Percentiles rank a stretch among this genome's conserved stretches.
Evolutionary conservation across 1,140 invertebrate genomes (phyloP).

Genomic region (Cotesia typhae): DNA sequence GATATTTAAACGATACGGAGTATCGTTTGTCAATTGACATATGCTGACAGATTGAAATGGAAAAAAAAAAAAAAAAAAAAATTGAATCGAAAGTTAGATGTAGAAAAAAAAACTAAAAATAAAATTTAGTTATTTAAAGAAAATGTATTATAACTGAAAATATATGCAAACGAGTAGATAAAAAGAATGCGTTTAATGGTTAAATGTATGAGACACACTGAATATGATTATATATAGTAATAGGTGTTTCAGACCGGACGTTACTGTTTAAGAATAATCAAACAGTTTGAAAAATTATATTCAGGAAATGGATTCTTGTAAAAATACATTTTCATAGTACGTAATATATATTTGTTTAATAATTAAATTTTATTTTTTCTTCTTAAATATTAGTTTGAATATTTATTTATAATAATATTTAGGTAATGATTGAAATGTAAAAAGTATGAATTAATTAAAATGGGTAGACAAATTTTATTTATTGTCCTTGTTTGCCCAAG

Average conservation of each 20-base stretch:
- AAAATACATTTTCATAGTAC: not conserved
- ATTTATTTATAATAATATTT: too few species aligned
- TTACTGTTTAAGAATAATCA: constrained; percentile 51
- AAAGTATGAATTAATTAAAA: too few species aligned
- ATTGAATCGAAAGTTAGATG: not conserved
- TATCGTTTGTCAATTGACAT: too few species aligned
- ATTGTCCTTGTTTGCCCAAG: constrained; percentile 2
- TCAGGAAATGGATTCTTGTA: constrained; percentile 52
- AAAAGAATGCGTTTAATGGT: constrained; percentile 1
- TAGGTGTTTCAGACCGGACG: constrained; percentile 52
- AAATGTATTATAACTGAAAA: not conserved
- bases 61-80: too few species aligned
- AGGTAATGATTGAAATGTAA: too few species aligned
- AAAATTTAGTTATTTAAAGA: constrained; percentile 4
- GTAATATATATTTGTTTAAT: too few species aligned
- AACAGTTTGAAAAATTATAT: constrained; percentile 56
- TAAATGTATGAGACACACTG: constrained; percentile 38
- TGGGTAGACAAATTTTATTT: constrained; percentile 1
- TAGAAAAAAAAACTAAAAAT: constrained; percentile 1
- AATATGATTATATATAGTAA: too few species aligned
- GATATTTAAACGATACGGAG: too few species aligned
- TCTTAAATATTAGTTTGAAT: too few species aligned
- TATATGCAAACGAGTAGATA: constrained; percentile 8
- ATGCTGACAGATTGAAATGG: too few species aligned
- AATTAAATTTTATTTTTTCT: too few species aligned